A percentile compares a stretch with the other conserved stretches of the same genome.
Evolutionary conservation across 2,888 invertebrate species (phyloP).

Genomic region (Rhyacophila evoluta): DNA sequence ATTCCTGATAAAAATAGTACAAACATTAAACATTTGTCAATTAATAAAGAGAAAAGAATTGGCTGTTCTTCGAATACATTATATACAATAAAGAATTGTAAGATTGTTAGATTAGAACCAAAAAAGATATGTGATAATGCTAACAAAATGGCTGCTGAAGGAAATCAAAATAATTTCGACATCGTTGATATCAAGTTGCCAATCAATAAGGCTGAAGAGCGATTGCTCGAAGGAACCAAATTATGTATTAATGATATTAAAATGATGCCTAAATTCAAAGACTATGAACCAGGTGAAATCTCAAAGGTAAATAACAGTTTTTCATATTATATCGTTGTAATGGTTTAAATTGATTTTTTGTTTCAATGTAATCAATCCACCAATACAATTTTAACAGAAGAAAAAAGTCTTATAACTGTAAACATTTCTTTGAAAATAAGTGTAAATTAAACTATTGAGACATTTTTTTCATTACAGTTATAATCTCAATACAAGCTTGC

Average conservation of each 20-base stretch:
- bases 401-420: no score
- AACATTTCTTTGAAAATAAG: no score
- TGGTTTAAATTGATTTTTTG: no score
- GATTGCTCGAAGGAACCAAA: conserved; percentile 65
- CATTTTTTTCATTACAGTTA: no score
- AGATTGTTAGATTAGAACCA: conserved; percentile 65
- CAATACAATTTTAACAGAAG: no score
- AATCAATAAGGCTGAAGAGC: conserved; percentile 61
- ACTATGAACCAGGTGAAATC: conserved; percentile 68
- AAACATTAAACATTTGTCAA: conserved; percentile 1
- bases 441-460: no score
- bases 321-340: no score
- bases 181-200: conserved; percentile 64
- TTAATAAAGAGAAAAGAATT: conserved; percentile 51
- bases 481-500: no score
- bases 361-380: no score
- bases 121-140: conserved; percentile 50
- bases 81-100: conserved; percentile 68
- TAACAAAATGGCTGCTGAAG: not conserved
- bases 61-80: conserved; percentile 59
- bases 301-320: conserved; percentile 66
- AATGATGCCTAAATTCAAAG: conserved; percentile 68
- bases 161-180: conserved; percentile 57
- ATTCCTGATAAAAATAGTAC: not conserved
- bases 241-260: conserved; percentile 69